phyloP scores from a whole-genome alignment of 2,888 invertebrate species.

The Pseudococcus jackbeardsleyi region DNA sequence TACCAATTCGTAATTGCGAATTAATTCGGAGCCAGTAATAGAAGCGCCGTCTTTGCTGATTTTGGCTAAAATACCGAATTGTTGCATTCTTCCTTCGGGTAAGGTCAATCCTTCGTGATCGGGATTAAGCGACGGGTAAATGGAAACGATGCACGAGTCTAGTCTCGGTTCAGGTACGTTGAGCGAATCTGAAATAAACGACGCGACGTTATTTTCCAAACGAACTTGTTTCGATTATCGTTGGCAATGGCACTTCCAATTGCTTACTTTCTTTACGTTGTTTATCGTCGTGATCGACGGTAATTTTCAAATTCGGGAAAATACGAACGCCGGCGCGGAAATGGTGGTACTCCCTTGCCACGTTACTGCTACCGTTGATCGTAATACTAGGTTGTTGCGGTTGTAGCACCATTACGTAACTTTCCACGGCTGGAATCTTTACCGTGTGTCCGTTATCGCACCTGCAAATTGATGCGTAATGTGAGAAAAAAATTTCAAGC shows the following conservation, averaged over 20 bases:
- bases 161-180: slow-evolving; percentile 76
- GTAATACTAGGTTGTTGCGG: slow-evolving; percentile 88
- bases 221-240: background rate
- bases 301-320: slow-evolving; percentile 87
- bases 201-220: background rate
- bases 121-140: slow-evolving; percentile 94
- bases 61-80: slow-evolving; percentile 84
- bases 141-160: slow-evolving; percentile 93
- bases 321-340: slow-evolving; percentile 89
- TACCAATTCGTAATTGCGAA: slow-evolving; percentile 83
- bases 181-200: slow-evolving; percentile 68
- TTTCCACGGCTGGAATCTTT: slow-evolving; percentile 82
- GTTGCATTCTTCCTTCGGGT: slow-evolving; percentile 81
- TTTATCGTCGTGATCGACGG: slow-evolving; percentile 71
- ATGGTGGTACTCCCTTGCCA: slow-evolving; percentile 87
- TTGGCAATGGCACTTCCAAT: background rate
- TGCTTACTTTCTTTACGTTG: slow-evolving; percentile 65
- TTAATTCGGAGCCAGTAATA: slow-evolving; percentile 82
- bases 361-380: slow-evolving; percentile 84
- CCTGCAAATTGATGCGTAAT: slow-evolving; percentile 70
- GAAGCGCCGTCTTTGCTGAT: slow-evolving; percentile 92
- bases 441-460: slow-evolving; percentile 83
- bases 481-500: background rate
- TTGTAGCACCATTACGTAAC: slow-evolving; percentile 89
- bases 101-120: slow-evolving; percentile 92